Evolutionary conservation across 2,113 vertebrate species (phyloP), one percentile per base, ranked within the genome.

Genomic region (Oncorhynchus masou): DNA sequence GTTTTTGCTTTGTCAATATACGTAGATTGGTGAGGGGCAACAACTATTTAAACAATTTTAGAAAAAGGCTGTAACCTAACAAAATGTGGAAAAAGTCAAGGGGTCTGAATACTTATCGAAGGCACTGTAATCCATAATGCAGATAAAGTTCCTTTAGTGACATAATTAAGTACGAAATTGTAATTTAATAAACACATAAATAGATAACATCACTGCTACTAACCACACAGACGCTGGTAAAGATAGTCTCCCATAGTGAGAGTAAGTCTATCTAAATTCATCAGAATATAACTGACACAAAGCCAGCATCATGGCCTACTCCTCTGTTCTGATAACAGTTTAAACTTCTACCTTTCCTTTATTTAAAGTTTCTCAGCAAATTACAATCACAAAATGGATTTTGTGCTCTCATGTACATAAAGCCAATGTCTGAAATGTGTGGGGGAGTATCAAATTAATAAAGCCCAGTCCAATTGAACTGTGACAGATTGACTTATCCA

Each of bases 401-500:
- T 6, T 25, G 45, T 48, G 6, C 51, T 65, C 27, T 45, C 20
- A 16, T 67, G 45, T 64, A 4, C 19, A 70, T 19, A 54, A 29
- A 59, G 65, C 62, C 70, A 67, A 34, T 71, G 9, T n/a, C 7
- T 54, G 25, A 67, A 71, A 60, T 16, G 24, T 75, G 62, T 77
- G 74, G 24, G 20, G 31, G 31, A 45, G 75, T 71, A 68, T 80
- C n/a, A 59, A 29, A n/a, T 81, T 83, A 73, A 57, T 75, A 67
- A 76, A 71, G 75, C 45, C 16, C 49, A 59, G 49, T 76, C 68
- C 45, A 60, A 54, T 57, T 81, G 71, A 82, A 85, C 25, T 75
- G 79, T 73, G 62, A 77, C 67, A 72, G 71, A 66, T 68, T 68
- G 73, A 87, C 66, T 73, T 77, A 85, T 49, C 75, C 75, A 78